These are phyloP conservation scores for Dendrophyllia cribrosa DNA, from an alignment of 64 coral and sea anemone genomes.

Conservation along the genomic window DNA sequence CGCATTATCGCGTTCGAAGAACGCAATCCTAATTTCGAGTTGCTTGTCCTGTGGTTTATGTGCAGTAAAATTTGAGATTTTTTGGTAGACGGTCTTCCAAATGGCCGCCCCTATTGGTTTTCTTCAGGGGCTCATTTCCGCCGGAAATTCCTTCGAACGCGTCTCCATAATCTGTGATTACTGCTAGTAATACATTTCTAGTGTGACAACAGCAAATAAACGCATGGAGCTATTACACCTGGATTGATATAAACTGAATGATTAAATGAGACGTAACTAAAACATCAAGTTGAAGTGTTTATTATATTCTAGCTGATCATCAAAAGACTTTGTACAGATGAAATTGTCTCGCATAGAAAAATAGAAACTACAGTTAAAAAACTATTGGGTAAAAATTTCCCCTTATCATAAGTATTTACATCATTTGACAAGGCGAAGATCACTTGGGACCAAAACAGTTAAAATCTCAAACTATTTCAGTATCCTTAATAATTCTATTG, in stretches of 20 bases:
- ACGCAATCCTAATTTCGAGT: too few species aligned
- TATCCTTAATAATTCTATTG: not conserved
- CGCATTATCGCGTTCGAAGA: too few species aligned
- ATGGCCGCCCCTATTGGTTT: too few species aligned
- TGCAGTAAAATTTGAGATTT: too few species aligned
- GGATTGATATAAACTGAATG: not conserved
- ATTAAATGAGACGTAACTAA: not conserved
- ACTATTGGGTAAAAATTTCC: not conserved
- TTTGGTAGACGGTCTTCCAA: too few species aligned
- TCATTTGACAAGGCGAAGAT: not conserved
- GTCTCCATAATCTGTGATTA: too few species aligned
- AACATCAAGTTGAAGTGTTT: not conserved
- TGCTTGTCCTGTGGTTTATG: too few species aligned
- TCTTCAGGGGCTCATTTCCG: too few species aligned
- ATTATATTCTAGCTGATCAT: not conserved
- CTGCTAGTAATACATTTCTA: too few species aligned
- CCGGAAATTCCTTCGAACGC: too few species aligned
- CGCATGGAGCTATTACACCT: not conserved
- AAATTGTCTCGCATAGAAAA: conserved; percentile 13
- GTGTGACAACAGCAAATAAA: too few species aligned
- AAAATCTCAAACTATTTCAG: not conserved
- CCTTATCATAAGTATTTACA: not conserved
- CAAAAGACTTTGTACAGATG: conserved; percentile 3
- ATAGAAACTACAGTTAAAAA: conserved; percentile 20
- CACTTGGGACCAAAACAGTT: not conserved